Evolutionary conservation across 2,113 vertebrate species (phyloP).

Genomic region (Rhagologus leucostigma): DNA sequence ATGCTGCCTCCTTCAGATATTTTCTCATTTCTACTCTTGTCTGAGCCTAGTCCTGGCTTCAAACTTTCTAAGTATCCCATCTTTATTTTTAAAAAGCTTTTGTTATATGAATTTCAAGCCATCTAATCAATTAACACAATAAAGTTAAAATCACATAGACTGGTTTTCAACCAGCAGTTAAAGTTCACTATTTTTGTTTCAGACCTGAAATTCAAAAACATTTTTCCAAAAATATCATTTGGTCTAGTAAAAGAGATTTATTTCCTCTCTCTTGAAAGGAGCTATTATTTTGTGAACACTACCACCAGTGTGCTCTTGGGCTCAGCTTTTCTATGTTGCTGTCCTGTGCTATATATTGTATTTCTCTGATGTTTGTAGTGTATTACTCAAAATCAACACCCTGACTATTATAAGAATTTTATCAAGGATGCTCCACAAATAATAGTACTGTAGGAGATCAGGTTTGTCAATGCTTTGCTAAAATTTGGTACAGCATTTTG

Average conservation of each 20-base stretch:
- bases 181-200: neutral
- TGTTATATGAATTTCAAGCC: neutral
- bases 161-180: neutral
- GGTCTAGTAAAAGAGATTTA: neutral
- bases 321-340: neutral
- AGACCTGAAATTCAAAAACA: neutral
- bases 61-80: neutral
- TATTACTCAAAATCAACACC: neutral
- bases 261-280: conserved; percentile 21
- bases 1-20: neutral
- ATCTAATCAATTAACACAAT: neutral
- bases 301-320: neutral
- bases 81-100: neutral
- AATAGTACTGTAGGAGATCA: neutral
- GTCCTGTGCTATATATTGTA: neutral
- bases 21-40: neutral
- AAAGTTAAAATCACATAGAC: neutral
- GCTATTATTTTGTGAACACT: neutral
- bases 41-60: neutral
- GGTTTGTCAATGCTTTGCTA: neutral
- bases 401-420: neutral
- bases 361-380: neutral
- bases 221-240: neutral
- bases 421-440: neutral
- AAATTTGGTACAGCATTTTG: neutral